phyloP scores from a whole-genome alignment of 2,113 vertebrate species.

The Edolisoma coerulescens region DNA sequence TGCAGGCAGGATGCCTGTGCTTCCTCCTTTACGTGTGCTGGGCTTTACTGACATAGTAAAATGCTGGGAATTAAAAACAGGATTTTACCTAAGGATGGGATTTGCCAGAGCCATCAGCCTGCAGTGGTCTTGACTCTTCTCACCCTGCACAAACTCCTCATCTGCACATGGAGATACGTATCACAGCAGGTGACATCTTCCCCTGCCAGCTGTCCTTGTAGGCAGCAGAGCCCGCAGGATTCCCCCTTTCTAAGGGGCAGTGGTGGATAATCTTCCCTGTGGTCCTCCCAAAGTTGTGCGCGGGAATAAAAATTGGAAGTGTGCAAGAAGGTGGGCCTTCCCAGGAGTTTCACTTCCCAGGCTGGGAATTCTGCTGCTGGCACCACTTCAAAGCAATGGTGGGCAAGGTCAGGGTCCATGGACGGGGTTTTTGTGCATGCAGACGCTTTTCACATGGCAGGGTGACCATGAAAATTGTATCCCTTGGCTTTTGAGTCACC shows the following conservation, averaged over 20 bases:
- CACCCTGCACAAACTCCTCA: not conserved
- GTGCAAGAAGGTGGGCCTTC: not conserved
- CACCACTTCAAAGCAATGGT: rapidly evolving
- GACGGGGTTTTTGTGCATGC: rapidly evolving
- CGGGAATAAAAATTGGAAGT: not conserved
- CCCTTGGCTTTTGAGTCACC: not conserved
- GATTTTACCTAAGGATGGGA: not conserved
- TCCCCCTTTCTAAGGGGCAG: not conserved
- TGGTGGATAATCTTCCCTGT: not conserved
- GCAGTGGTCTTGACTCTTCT: not conserved
- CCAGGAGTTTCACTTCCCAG: not conserved
- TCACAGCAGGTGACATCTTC: not conserved
- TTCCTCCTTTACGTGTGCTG: not conserved
- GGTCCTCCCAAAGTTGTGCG: not conserved
- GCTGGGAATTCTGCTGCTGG: not conserved
- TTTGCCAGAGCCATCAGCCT: not conserved
- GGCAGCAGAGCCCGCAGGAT: not conserved
- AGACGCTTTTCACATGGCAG: not conserved
- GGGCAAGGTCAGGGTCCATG: not conserved
- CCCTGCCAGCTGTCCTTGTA: not conserved
- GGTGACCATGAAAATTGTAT: not conserved
- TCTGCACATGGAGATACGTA: not conserved
- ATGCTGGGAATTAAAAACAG: not conserved
- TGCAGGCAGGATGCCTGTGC: not conserved
- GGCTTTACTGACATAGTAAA: not conserved